These are phyloP conservation scores for Rallus crepitans DNA, from an alignment of 2,797 vertebrate species.

Conservation along the genomic window DNA sequence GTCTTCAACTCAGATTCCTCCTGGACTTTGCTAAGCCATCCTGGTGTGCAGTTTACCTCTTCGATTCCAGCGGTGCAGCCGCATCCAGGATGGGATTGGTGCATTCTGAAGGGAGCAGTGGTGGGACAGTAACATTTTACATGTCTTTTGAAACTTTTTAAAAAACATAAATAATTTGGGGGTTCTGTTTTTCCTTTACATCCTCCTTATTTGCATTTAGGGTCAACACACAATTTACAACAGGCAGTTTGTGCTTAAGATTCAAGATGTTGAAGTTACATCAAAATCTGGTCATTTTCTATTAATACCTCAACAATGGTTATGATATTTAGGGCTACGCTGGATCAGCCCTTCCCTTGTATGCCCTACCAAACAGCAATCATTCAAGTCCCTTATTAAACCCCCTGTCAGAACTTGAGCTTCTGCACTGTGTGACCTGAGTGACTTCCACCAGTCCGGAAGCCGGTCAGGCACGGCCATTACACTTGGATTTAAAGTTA, in stretches of 20 bases:
- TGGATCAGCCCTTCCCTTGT: background rate
- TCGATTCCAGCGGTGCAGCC: background rate
- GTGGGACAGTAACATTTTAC: background rate
- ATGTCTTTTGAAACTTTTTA: background rate
- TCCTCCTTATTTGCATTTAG: background rate
- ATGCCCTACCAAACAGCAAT: background rate
- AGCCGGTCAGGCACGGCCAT: background rate
- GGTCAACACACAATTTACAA: background rate
- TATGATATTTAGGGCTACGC: background rate
- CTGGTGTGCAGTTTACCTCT: background rate
- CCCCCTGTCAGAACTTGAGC: background rate
- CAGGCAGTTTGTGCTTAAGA: background rate
- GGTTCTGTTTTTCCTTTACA: background rate
- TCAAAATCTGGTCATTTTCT: background rate
- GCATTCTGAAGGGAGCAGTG: background rate
- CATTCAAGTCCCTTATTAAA: background rate
- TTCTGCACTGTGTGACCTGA: background rate
- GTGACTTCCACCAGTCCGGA: background rate
- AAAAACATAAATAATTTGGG: rapidly evolving
- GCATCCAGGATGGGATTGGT: background rate
- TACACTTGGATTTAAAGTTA: slow-evolving; percentile 15
- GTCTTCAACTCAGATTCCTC: background rate
- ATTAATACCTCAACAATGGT: background rate
- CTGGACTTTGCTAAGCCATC: background rate
- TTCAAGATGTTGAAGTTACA: background rate